phyloP scores from a whole-genome alignment of 2,113 vertebrate species.

The Cyphomyrus plagiostoma region DNA sequence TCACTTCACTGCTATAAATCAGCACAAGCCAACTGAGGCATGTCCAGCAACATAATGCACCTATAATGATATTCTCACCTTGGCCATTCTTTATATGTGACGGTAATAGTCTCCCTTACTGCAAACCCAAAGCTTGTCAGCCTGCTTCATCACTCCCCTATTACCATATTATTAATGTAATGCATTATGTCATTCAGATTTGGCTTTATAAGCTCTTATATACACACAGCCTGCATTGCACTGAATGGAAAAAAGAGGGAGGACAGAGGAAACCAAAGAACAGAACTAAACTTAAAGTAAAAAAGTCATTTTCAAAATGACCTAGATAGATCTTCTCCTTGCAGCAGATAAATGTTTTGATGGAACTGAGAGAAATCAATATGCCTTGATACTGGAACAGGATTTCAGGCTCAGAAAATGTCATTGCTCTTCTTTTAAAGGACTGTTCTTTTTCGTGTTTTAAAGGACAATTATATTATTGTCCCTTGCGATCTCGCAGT shows the following conservation, averaged over 20 bases:
- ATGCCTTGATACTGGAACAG: background rate
- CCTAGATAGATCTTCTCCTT: background rate
- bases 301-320: background rate
- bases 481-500: background rate
- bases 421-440: background rate
- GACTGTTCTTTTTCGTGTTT: background rate
- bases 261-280: background rate
- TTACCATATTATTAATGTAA: slow-evolving; percentile 17
- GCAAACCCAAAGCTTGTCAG: slow-evolving; percentile 15
- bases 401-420: background rate
- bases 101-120: slow-evolving; percentile 25
- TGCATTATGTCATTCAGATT: background rate
- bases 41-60: slow-evolving; percentile 40
- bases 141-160: slow-evolving; percentile 2
- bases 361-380: background rate
- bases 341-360: background rate
- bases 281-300: background rate
- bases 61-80: slow-evolving; percentile 43
- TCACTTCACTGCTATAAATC: slow-evolving; percentile 36
- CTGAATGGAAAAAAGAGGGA: background rate
- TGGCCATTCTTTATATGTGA: slow-evolving; percentile 40
- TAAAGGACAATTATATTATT: background rate
- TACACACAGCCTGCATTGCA: background rate
- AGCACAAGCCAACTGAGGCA: slow-evolving; percentile 31
- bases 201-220: background rate